A percentile compares a stretch with the other conserved stretches of the same genome.
Evolutionary conservation across 2,888 invertebrate genomes (phyloP).

Genomic region (Allophyes oxyacanthae): DNA sequence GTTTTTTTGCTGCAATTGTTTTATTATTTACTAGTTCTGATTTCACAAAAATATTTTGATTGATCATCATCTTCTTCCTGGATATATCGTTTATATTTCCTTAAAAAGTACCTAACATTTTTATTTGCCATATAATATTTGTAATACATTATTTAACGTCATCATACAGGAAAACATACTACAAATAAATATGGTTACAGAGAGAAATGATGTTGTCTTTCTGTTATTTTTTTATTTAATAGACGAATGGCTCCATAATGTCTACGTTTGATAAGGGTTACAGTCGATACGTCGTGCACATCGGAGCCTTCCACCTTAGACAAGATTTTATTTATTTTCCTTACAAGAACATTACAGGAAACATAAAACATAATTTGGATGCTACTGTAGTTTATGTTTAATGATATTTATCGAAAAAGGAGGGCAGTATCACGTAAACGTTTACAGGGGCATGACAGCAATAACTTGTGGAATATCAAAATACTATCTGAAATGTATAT

Average conservation of each 20-base stretch:
- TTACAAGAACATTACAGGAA: constrained; percentile 21
- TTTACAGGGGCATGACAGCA: constrained; percentile 21
- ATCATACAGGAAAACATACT: constrained; percentile 33
- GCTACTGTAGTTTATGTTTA: constrained; percentile 7
- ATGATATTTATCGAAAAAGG: constrained; percentile 5
- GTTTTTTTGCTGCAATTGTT: too few relatives aligned
- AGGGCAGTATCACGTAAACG: background rate
- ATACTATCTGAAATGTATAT: background rate
- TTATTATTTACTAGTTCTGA: too few relatives aligned
- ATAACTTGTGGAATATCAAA: background rate
- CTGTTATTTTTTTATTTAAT: constrained; percentile 62
- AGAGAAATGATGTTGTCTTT: constrained; percentile 48
- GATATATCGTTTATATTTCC: constrained; percentile 18
- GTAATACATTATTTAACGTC: constrained; percentile 25
- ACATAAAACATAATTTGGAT: constrained; percentile 19
- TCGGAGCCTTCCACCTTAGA: constrained; percentile 59
- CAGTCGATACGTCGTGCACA: constrained; percentile 65
- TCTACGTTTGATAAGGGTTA: constrained; percentile 80
- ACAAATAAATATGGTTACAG: constrained; percentile 48
- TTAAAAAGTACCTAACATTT: constrained; percentile 12
- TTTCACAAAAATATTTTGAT: too few relatives aligned
- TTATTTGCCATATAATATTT: constrained; percentile 32
- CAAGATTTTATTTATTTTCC: constrained; percentile 61
- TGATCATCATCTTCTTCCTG: constrained; percentile 4
- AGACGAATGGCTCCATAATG: constrained; percentile 72